Percentiles rank a stretch among this genome's conserved stretches.
phyloP scores from a whole-genome alignment of 2,888 invertebrate species.

The Acronicta leporina region DNA sequence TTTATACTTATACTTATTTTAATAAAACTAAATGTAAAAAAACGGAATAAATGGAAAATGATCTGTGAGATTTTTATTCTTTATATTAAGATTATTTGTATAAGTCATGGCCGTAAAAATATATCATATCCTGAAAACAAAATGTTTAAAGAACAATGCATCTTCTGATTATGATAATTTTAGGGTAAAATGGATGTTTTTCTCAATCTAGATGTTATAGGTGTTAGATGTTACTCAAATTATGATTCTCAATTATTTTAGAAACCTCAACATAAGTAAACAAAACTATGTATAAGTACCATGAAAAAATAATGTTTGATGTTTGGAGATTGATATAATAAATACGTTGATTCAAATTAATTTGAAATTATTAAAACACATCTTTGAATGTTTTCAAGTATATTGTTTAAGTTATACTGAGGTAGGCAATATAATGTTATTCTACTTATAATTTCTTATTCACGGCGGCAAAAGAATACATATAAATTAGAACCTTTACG shows the following conservation, averaged over 20 bases:
- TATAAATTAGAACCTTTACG: background rate
- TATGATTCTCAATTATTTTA: conserved; percentile 54
- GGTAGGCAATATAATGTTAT: conserved; percentile 1
- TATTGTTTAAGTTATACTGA: background rate
- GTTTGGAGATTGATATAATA: conserved; percentile 21
- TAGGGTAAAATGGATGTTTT: conserved; percentile 40
- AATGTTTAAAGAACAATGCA: conserved; percentile 15
- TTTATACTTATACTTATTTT: conserved; percentile 46
- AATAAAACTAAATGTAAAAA: conserved; percentile 51
- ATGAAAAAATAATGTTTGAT: conserved; percentile 14
- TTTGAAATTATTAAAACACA: background rate
- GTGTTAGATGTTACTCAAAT: conserved; percentile 46
- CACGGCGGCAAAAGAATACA: conserved; percentile 1
- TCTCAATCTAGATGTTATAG: conserved; percentile 41
- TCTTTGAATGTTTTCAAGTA: background rate
- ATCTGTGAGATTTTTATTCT: conserved; percentile 53
- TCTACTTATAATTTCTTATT: background rate
- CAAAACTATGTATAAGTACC: conserved; percentile 42
- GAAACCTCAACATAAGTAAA: conserved; percentile 52
- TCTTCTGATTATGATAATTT: conserved; percentile 13
- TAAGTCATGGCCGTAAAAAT: conserved; percentile 16
- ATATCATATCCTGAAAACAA: conserved; percentile 20
- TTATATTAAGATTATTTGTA: conserved; percentile 39
- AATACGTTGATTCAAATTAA: conserved; percentile 4
- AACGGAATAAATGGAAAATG: conserved; percentile 57